Base-by-base conservation (phyloP, 2,113 vertebrate genomes). In the Buteo buteo region DNA sequence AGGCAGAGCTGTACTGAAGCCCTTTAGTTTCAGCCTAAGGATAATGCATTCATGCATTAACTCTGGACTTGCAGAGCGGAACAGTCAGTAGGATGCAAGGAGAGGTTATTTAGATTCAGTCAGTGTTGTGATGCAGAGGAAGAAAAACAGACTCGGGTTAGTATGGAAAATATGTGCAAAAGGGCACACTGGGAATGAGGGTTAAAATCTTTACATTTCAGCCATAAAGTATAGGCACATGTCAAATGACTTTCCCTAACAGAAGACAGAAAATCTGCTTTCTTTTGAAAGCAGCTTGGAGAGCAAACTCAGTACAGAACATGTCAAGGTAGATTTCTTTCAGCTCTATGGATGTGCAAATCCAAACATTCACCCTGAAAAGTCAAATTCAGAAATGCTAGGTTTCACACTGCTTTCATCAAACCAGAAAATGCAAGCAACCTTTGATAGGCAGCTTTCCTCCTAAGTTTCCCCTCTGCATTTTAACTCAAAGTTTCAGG, bases 131-230 rank as follows among this genome's bases (percentile, higher is more conserved):
- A 40, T 4, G 11, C 22, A 84, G 32, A 66, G 38, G 17, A 77
- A 26, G 5, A 28, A 85, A 91, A 78, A 2, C 6, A 61, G 44
- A 47, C 31, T 65, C 9, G 16, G 12, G 7, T 6, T 45, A 26
- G 3, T 45, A 26, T 40, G 57, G 38, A 70, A 52, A 25, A 52
- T 20, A 59, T 2, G 40, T 6, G 13, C 6, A 66, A 58, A 81
- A 40, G 7, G 11, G 5, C 18, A 81, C 22, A 47, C 10, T 29
- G 21, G 21, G n/a, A 71, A 67, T 1, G 0, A 2, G 5, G 16
- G 4, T 31, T 76, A 79, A 93, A 84, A 54, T 40, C 22, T 74
- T 86, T 71, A 61, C 13, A 34, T 18, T 87, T 52, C 20, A 76
- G 6, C 24, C 42, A 28, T 64, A 15, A 95, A 81, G 11, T 20